Evolutionary conservation across 2,888 invertebrate species (phyloP).

Genomic region (Phalera bucephala): DNA sequence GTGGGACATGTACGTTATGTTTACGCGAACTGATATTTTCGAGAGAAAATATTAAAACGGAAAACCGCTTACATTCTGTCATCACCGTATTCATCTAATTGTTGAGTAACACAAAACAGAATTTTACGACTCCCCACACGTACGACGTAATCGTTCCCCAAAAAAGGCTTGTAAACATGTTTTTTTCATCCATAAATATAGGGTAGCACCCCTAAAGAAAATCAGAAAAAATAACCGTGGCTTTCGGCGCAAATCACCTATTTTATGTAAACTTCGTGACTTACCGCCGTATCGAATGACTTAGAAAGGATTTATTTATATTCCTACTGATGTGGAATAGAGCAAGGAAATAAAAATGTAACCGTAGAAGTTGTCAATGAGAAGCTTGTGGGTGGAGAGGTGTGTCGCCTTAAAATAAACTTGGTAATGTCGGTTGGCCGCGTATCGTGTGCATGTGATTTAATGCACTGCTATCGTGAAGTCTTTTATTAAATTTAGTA

Average conservation of each 20-base stretch:
- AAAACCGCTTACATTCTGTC: conserved; percentile 49
- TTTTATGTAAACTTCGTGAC: conserved; percentile 83
- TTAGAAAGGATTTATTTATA: conserved; percentile 79
- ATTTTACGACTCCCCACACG: conserved; percentile 57
- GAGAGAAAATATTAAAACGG: conserved; percentile 1
- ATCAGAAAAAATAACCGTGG: conserved; percentile 63
- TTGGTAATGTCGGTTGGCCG: conserved; percentile 30
- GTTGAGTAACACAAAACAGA: conserved; percentile 60
- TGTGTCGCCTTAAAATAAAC: conserved; percentile 59
- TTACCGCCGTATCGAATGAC: conserved; percentile 78
- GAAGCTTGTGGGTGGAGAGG: conserved; percentile 51
- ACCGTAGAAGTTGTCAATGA: conserved; percentile 56
- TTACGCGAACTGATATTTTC: too few relatives aligned
- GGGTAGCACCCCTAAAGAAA: conserved; percentile 61
- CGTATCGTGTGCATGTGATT: conserved; percentile 50
- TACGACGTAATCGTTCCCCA: conserved; percentile 22
- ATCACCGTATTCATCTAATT: conserved; percentile 44
- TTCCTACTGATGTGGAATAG: conserved; percentile 46
- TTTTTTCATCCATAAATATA: conserved; percentile 62
- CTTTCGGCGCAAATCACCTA: conserved; percentile 77
- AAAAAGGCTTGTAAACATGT: conserved; percentile 76
- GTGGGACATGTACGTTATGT: too few relatives aligned
- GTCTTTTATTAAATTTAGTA: too few relatives aligned
- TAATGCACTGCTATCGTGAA: too few relatives aligned
- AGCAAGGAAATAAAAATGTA: conserved; percentile 47